Evolutionary conservation across 1,140 invertebrate species (phyloP).

Genomic region (Pantala flavescens): DNA sequence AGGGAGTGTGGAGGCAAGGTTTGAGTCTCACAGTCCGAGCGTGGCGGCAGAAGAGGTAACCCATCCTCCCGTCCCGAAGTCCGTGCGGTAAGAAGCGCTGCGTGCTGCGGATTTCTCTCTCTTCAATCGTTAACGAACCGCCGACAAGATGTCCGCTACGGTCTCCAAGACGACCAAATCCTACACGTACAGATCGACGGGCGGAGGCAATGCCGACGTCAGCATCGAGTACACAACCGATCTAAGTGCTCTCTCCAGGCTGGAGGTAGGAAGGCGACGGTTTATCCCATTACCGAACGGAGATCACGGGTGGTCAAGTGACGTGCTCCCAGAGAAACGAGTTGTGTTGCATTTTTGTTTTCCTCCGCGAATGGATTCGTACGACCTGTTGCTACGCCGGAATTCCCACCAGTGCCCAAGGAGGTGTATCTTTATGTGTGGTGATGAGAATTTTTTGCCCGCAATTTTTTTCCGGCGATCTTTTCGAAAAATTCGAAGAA

Average conservation of each 20-base stretch:
- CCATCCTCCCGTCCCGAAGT: slow-evolving; percentile 13
- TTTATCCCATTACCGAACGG: too few species aligned
- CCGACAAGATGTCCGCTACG: slow-evolving; percentile 46
- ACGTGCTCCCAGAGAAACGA: too few species aligned
- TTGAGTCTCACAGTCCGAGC: not conserved
- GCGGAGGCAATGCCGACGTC: slow-evolving; percentile 68
- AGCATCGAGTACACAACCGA: slow-evolving; percentile 89
- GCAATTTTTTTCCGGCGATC: too few species aligned
- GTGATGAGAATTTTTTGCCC: too few species aligned
- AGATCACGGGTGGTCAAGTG: too few species aligned
- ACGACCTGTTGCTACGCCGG: too few species aligned
- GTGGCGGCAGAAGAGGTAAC: not conserved
- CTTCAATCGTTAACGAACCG: not conserved
- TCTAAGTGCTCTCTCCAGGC: slow-evolving; percentile 78
- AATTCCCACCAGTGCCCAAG: too few species aligned
- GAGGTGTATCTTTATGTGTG: too few species aligned
- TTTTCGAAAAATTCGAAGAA: too few species aligned
- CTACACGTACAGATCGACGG: slow-evolving; percentile 74
- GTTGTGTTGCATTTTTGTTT: too few species aligned
- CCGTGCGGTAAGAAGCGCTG: slow-evolving; percentile 8
- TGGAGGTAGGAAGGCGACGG: slow-evolving; percentile 62
- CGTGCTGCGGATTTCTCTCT: not conserved
- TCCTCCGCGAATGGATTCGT: too few species aligned
- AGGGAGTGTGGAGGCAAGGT: not conserved
- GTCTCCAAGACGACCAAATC: slow-evolving; percentile 71